A percentile compares a stretch with the other conserved stretches of the same genome.
phyloP scores from a whole-genome alignment of 2,888 invertebrate genomes.

The Horisme vitalbata region DNA sequence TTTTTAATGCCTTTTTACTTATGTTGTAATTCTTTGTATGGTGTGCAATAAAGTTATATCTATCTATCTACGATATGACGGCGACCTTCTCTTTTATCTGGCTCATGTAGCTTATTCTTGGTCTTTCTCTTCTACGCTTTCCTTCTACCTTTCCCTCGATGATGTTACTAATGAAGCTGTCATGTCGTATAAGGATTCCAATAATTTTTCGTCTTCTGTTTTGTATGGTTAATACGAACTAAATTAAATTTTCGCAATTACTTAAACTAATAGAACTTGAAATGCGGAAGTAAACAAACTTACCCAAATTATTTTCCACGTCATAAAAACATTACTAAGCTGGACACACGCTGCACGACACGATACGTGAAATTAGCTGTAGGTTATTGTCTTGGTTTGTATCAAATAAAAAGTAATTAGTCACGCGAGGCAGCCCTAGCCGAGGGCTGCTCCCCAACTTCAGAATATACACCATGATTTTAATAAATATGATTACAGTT shows the following conservation, averaged over 20 bases:
- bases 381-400: conserved; percentile 39
- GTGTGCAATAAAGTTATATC: too few species aligned
- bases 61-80: too few species aligned
- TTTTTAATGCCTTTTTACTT: too few species aligned
- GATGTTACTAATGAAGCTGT: too few species aligned
- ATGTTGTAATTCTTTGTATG: too few species aligned
- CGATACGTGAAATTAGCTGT: conserved; percentile 43
- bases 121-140: too few species aligned
- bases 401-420: conserved; percentile 55
- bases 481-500: conserved; percentile 26
- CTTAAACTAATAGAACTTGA: not conserved
- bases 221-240: too few species aligned
- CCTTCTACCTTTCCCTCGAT: too few species aligned
- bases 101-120: too few species aligned
- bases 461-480: conserved; percentile 30
- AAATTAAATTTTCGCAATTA: not conserved
- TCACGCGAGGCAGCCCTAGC: conserved; percentile 60
- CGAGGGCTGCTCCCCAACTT: conserved; percentile 33
- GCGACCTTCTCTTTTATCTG: too few species aligned
- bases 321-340: conserved; percentile 32
- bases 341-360: conserved; percentile 39
- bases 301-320: conserved; percentile 13
- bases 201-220: too few species aligned
- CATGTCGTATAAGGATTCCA: too few species aligned
- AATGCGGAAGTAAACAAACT: conserved; percentile 14